Evolutionary conservation across 2,113 vertebrate species (phyloP).

Genomic region (Trichechus manatus): DNA sequence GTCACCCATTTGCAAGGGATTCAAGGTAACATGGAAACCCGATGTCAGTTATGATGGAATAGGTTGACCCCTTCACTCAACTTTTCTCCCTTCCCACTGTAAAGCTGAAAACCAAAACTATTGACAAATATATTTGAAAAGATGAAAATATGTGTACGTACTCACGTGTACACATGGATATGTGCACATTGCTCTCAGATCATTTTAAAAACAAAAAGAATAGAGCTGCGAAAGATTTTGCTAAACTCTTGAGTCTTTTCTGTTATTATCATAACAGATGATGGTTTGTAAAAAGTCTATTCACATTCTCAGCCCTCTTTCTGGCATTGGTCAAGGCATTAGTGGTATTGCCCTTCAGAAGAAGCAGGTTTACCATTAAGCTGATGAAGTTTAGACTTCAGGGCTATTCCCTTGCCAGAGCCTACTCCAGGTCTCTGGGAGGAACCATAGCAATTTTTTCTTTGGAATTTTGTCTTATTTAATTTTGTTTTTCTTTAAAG

Average conservation of each 20-base stretch:
- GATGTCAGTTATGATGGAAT: neutral
- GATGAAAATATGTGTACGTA: rapidly evolving
- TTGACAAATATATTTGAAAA: neutral
- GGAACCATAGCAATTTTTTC: neutral
- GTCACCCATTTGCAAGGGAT: neutral
- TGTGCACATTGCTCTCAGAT: neutral
- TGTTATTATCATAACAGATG: neutral
- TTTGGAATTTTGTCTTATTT: neutral
- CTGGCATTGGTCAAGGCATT: neutral
- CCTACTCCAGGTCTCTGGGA: rapidly evolving
- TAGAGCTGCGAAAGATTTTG: neutral
- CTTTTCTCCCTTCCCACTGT: neutral
- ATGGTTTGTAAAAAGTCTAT: neutral
- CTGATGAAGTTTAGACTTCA: neutral
- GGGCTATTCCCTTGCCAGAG: neutral
- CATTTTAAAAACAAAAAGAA: neutral
- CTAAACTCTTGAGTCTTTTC: neutral
- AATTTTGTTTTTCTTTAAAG: no score
- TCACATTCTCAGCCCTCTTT: neutral
- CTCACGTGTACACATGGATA: neutral
- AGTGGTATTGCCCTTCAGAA: neutral
- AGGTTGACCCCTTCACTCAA: neutral
- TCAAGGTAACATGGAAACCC: neutral
- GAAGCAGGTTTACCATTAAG: neutral
- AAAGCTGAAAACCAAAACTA: neutral